A percentile compares a stretch with the other conserved stretches of the same genome.
Conservation (phyloP, 2,113 vertebrate species). For the Spea multiplicata region DNA sequence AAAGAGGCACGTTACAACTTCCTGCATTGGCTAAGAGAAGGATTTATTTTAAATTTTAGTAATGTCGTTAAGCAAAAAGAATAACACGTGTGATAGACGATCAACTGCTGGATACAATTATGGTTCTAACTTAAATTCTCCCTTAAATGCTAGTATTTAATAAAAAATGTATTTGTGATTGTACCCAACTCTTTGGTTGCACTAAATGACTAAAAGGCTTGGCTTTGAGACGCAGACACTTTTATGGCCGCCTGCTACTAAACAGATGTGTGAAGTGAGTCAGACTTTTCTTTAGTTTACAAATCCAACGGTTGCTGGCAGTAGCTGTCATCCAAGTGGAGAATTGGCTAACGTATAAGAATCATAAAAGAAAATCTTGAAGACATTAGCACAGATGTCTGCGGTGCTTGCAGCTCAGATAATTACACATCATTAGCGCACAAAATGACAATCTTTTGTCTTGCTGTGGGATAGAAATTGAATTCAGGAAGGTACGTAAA, state of each 20-base stretch:
- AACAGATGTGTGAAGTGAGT: slow-evolving; percentile 45
- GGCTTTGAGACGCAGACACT: not conserved
- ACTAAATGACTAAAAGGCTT: not conserved
- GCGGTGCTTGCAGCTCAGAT: slow-evolving; percentile 41
- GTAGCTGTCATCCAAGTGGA: slow-evolving; percentile 17
- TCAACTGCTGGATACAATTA: too few species aligned
- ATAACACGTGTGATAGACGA: too few species aligned
- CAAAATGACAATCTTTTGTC: slow-evolving; percentile 39
- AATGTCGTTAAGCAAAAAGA: too few species aligned
- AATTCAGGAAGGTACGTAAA: slow-evolving; percentile 21
- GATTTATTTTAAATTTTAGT: too few species aligned
- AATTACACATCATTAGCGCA: slow-evolving; percentile 51
- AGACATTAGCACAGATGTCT: slow-evolving; percentile 50
- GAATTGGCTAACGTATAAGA: slow-evolving; percentile 48
- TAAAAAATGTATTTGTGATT: too few species aligned
- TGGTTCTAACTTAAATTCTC: too few species aligned
- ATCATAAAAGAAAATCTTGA: slow-evolving; percentile 24
- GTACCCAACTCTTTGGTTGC: not conserved
- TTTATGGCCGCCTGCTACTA: slow-evolving; percentile 5
- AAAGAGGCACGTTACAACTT: too few species aligned
- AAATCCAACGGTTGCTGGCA: slow-evolving; percentile 45
- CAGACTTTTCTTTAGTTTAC: slow-evolving; percentile 33
- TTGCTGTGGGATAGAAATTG: slow-evolving; percentile 37
- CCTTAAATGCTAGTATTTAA: too few species aligned
- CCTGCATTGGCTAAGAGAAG: too few species aligned